Evolutionary conservation across 1,140 invertebrate species (phyloP), one percentile per base, ranked within the genome.

Genomic region (Agrilus planipennis): DNA sequence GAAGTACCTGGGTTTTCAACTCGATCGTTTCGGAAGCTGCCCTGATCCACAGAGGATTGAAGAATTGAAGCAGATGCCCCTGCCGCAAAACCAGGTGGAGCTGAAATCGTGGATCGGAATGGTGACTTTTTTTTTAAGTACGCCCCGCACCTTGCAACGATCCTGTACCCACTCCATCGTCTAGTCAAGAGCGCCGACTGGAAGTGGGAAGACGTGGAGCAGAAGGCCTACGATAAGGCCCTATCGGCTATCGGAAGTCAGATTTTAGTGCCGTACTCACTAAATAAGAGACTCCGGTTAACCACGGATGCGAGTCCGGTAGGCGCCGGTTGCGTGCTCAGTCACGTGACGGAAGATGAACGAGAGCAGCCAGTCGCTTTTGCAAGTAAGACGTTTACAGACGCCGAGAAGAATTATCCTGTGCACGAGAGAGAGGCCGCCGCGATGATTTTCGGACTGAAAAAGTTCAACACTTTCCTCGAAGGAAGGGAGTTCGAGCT

Each of bases 291-390:
- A 15, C 15, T 41, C 15, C 15, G 34, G n/a, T 34, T 41, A 12
- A 42, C 46, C 36, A 63, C 59, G 39, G 71, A 72, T 38, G 41
- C 60, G n/a, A 28, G 12, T 36, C 25, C 42, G 2, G 35, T 30
- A 14, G 46, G 46, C 9, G 28, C 46, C 3, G 46, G 37, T 12
- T 18, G 28, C 5, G 46, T 49, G 2, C 18, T 46, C 5, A 38
- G 31, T 18, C 43, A 49, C 14, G n/a, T 17, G 6, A 17, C 27
- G 14, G 44, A 18, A 44, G 18, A 44, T 15, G 42, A 42, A 6
- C n/a, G 21, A 5, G 37, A 45, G 34, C 10, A 18, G 9, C 42
- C 46, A 19, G 28, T 48, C 23, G 23, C 23, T 9, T 27, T 27
- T 12, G 7, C 7, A 9, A 9, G 7, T 12, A 27, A 12, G 12